Base-by-base conservation (phyloP, 2,113 vertebrate genomes). In the Sphaerodactylus townsendi region DNA sequence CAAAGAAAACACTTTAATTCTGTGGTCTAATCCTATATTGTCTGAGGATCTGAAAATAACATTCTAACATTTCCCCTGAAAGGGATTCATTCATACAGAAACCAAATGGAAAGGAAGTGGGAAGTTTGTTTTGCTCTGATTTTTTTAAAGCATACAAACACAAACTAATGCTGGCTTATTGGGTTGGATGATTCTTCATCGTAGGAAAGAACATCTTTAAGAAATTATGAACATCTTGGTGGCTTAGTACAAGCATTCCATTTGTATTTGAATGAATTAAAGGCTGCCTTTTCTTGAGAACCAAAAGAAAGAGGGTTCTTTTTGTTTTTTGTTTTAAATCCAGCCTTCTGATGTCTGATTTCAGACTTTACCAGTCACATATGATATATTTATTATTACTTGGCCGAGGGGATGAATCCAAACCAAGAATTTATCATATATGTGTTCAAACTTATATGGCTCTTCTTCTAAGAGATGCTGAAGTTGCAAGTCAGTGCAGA, bases 171-270 rank as follows among this genome's bases (percentile, higher is more conserved):
- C 92, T 94, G 90, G 90, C 89, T 95, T 95, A 91, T 90, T 95
- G 85, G 88, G 80, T 93, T 91, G 94, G 88, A 94, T 92, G 91
- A 92, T 89, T 91, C 91, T 85, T 87, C 86, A 85, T 94, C 88
- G 78, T 59, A 91, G 56, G 85, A 93, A 92, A 81, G 90, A 94
- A 95, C 93, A 96, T 96, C 94, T 95, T 96, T 96, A 94, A 95
- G 87, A 93, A 95, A 95, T 96, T 95, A 96, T 69, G 85, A 85
- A 82, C 85, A 88, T 91, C 92, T 70, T 88, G 85, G 88, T 85
- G 85, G 92, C 90, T 95, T 91, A 92, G 74, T 82, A 77, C 68
- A 82, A 91, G 81, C 91, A 94, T 95, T 95, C 94, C 88, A 86
- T 94, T 89, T 95, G 72, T 92, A 93, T 93, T 93, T 91, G 82